Conservation (phyloP, 2,888 invertebrate species). For the Nemotelus nigrinus region DNA sequence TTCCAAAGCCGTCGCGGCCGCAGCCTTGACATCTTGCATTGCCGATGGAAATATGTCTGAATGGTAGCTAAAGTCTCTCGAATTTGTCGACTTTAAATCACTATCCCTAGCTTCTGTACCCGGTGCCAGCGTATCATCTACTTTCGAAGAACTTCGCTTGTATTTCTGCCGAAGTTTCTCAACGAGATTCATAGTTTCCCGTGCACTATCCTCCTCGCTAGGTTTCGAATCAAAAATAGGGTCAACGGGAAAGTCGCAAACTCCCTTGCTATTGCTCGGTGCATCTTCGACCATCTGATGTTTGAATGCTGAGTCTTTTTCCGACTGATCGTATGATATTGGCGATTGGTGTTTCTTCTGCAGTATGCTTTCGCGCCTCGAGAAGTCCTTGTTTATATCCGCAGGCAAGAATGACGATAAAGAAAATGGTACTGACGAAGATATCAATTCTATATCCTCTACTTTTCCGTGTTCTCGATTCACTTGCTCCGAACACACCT, state of each 20-base stretch:
- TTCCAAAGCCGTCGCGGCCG: background rate
- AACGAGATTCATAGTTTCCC: constrained; percentile 84
- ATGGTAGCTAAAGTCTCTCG: background rate
- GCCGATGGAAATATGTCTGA: background rate
- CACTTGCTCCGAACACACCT: background rate
- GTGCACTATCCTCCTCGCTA: constrained; percentile 75
- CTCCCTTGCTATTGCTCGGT: constrained; percentile 22
- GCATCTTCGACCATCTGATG: constrained; percentile 32
- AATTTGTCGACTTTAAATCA: background rate
- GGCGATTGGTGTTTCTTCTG: constrained; percentile 15
- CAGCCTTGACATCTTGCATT: background rate
- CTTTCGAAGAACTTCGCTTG: constrained; percentile 71
- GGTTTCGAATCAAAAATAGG: constrained; percentile 52
- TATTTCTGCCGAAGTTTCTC: constrained; percentile 81
- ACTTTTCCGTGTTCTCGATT: background rate
- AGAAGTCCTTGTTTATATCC: background rate
- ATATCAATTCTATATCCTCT: constrained; percentile 6
- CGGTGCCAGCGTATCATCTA: constrained; percentile 60
- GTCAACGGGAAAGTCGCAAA: constrained; percentile 22
- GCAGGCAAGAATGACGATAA: constrained; percentile 14
- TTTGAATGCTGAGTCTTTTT: background rate
- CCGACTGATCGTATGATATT: background rate
- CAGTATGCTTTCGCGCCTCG: background rate
- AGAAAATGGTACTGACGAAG: background rate
- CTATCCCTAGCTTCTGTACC: background rate